Conservation (phyloP, 1,140 invertebrate species). For the Polypedilum vanderplanki region DNA sequence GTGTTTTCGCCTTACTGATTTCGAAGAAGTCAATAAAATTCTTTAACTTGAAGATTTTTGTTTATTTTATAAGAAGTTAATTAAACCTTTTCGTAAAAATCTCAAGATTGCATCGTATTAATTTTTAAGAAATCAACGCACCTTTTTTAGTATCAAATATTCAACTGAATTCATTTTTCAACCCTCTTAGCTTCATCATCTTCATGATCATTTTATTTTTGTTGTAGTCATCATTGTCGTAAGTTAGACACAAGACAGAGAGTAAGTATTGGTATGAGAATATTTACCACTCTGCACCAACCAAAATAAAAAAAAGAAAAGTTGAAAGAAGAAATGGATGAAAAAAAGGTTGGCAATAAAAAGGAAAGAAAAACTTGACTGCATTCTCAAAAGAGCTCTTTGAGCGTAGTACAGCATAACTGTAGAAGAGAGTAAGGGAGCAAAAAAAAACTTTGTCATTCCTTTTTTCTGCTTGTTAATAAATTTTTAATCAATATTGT, state of each 20-base stretch:
- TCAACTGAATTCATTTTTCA: background rate
- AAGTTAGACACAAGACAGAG: too few relatives aligned
- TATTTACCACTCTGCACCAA: background rate
- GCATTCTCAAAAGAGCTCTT: conserved; percentile 17
- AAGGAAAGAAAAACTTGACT: conserved; percentile 11
- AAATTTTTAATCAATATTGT: conserved; percentile 20
- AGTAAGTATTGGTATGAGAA: background rate
- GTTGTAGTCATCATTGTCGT: too few relatives aligned
- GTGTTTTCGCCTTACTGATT: too few relatives aligned
- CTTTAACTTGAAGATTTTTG: too few relatives aligned
- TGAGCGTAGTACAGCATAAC: background rate
- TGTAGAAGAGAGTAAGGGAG: background rate
- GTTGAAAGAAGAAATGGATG: background rate
- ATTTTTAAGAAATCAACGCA: too few relatives aligned
- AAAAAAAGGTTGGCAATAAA: conserved; percentile 1
- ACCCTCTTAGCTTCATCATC: background rate
- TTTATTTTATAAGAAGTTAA: too few relatives aligned
- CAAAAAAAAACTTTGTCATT: conserved; percentile 4
- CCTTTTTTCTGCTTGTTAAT: background rate
- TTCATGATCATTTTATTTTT: too few relatives aligned
- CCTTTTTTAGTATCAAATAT: too few relatives aligned
- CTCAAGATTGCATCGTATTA: too few relatives aligned
- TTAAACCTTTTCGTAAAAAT: too few relatives aligned
- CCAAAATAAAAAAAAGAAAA: background rate
- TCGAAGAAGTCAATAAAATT: too few relatives aligned